Percentiles rank a stretch among this genome's conserved stretches.
These are phyloP conservation scores for Apteryx mantelli DNA, from an alignment of 2,113 vertebrate species.

Conservation along the genomic window DNA sequence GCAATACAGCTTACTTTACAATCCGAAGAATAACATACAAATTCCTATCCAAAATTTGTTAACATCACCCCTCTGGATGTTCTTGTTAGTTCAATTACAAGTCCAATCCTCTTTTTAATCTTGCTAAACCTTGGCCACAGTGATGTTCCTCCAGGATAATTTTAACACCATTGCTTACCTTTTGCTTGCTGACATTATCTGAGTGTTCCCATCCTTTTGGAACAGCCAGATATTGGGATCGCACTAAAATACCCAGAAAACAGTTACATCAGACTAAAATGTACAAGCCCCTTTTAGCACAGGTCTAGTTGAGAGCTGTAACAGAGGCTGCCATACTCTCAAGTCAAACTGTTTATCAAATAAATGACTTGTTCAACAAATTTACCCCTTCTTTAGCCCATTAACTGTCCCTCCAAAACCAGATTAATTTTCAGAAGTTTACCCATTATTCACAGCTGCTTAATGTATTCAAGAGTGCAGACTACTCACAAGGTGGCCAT, in stretches of 20 bases:
- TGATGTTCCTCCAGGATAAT: background rate
- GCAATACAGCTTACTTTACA: background rate
- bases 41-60: background rate
- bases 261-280: background rate
- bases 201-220: background rate
- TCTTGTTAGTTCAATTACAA: background rate
- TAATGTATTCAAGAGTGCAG: background rate
- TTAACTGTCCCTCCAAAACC: background rate
- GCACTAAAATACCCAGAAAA: background rate
- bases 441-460: conserved; percentile 1
- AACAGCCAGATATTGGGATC: background rate
- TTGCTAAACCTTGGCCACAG: background rate
- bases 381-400: background rate
- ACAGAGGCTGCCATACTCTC: background rate
- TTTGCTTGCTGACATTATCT: background rate
- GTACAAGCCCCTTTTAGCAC: background rate
- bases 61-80: background rate
- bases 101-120: background rate
- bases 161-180: background rate
- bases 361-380: background rate
- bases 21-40: background rate
- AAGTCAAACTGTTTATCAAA: background rate
- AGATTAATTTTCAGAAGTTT: conserved; percentile 11
- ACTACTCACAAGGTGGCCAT: background rate
- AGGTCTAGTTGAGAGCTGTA: background rate